A percentile compares a stretch with the other conserved stretches of the same genome.
These are phyloP conservation scores for Bombycilla garrulus DNA, from an alignment of 2,113 vertebrate genomes.

Conservation along the genomic window DNA sequence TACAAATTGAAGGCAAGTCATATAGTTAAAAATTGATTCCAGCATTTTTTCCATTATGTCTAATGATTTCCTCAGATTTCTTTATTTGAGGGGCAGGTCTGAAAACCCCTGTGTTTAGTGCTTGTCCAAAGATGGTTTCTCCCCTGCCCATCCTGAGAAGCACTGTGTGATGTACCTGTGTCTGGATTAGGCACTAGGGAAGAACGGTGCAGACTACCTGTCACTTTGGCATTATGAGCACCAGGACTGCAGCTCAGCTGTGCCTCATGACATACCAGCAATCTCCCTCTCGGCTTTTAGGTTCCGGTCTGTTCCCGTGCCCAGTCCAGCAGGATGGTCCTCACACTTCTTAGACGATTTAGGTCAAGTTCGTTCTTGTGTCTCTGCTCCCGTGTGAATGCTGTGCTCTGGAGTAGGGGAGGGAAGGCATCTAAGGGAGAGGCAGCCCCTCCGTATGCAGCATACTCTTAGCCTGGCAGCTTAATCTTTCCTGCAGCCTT, in stretches of 20 bases:
- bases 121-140: neutral
- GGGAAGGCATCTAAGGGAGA: neutral
- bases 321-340: neutral
- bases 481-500: neutral
- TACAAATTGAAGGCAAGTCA: neutral
- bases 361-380: neutral
- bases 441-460: neutral
- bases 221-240: rapidly evolving
- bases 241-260: neutral
- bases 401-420: neutral
- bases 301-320: neutral
- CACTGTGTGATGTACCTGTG: neutral
- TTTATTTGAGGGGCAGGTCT: neutral
- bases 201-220: rapidly evolving
- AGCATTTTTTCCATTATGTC: neutral
- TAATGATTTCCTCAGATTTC: neutral
- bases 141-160: neutral
- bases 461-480: neutral
- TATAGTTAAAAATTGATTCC: neutral
- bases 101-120: neutral
- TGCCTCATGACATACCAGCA: neutral
- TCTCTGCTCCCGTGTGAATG: neutral
- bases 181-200: neutral
- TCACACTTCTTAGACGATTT: neutral
- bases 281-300: neutral